Base-by-base conservation (phyloP, 2,113 vertebrate species). In the Oenanthe oenanthe region DNA sequence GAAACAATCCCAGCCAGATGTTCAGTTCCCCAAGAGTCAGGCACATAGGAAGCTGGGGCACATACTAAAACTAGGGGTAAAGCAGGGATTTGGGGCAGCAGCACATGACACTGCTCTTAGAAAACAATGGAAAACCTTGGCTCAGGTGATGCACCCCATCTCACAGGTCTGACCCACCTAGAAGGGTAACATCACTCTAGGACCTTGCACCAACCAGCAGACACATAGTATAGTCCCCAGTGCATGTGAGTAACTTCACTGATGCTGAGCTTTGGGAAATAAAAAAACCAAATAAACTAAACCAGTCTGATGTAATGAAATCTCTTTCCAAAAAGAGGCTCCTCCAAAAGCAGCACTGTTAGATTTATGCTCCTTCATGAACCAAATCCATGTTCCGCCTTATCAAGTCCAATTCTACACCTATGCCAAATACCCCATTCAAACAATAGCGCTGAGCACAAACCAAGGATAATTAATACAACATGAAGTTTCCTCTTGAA, bases 141-240 rank as follows among this genome's bases (percentile, higher is more conserved):
- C 42, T 75, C 18, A 34, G 71, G 48, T 57, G 79, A 65, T 3
- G 1, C 1, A 58, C 7, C 43, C 43, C 1, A 2, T 32, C 17
- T 71, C 28, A 3, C n/a, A 53, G 60, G 26, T 28, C 34, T 61
- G 58, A 13, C 11, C 79, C 15, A 1, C 18, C 63, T 18, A n/a
- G 56, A 16, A 8, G 15, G 24, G 6, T 26, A 63, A 63, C 0
- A 0, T 11, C 1, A 0, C 43, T 26, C 50, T 12, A 75, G 50
- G 34, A 77, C 71, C 26, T 73, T 18, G 57, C 51, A 88, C 18
- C 24, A 76, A 36, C 31, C 17, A 5, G 10, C 20, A 77, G 29
- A 47, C 1, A 4, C 18, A 40, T 3, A 11, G 36, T 4, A 29
- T 6, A 72, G 36, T 11, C 91, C 50, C n/a, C 36, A 61, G 73